Evolutionary conservation across 2,888 invertebrate genomes (phyloP).

Genomic region (Caenorhabditis afra): DNA sequence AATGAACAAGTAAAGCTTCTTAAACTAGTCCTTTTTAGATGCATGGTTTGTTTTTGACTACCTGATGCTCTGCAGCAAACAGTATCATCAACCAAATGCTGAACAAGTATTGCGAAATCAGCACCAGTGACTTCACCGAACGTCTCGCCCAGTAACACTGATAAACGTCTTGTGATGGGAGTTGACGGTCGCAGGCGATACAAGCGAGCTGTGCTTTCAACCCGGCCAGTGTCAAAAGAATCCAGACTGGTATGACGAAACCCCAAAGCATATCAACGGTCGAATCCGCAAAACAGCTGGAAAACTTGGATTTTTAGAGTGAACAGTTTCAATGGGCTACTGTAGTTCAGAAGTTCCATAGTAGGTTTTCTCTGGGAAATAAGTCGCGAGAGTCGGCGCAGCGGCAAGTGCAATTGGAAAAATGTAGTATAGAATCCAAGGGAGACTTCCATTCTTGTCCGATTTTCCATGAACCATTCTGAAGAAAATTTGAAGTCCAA

Average conservation of each 20-base stretch:
- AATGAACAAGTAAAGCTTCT: conserved; percentile 63
- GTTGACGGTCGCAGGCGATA: conserved; percentile 66
- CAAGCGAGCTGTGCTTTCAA: conserved; percentile 67
- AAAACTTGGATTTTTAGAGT: background rate
- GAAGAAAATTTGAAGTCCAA: background rate
- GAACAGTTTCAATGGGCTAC: conserved; percentile 14
- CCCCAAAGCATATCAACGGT: conserved; percentile 68
- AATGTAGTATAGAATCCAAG: conserved; percentile 62
- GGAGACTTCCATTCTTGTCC: conserved; percentile 65
- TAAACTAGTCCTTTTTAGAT: conserved; percentile 10
- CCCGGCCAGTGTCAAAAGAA: conserved; percentile 57
- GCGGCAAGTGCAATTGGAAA: conserved; percentile 64
- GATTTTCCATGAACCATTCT: conserved; percentile 68
- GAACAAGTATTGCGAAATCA: conserved; percentile 55
- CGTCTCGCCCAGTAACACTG: conserved; percentile 70
- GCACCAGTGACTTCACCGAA: conserved; percentile 57
- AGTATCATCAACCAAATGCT: conserved; percentile 63
- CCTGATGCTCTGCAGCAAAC: conserved; percentile 64
- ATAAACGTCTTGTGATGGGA: conserved; percentile 58
- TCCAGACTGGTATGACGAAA: conserved; percentile 70
- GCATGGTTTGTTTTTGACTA: background rate
- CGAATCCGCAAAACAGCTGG: conserved; percentile 67
- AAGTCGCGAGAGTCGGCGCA: conserved; percentile 60
- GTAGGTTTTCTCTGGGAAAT: conserved; percentile 60
- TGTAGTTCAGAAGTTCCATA: conserved; percentile 62